Conservation (phyloP, 53 echinoderm and acorn worm species). For the Pentamera pediparva region DNA sequence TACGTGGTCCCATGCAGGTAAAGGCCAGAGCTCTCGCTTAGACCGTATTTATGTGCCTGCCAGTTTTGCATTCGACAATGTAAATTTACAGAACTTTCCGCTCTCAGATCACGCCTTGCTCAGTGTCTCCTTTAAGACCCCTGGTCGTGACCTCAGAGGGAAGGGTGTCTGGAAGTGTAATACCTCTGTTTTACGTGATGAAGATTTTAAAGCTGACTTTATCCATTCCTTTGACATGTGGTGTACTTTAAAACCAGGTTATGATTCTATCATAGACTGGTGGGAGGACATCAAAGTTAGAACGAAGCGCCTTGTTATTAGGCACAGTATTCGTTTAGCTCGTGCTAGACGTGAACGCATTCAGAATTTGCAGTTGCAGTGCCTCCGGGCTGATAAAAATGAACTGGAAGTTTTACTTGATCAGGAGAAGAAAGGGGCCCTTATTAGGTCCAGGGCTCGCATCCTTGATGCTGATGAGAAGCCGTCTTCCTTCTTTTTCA, state of each 20-base stretch:
- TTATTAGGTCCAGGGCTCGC: not conserved
- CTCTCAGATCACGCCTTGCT: not conserved
- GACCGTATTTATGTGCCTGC: not conserved
- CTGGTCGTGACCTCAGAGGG: not conserved
- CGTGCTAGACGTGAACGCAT: not conserved
- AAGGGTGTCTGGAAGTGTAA: slow-evolving; percentile 17
- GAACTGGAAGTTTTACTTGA: not conserved
- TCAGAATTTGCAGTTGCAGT: not conserved
- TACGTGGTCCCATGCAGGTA: not conserved
- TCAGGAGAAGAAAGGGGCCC: not conserved
- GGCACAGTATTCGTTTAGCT: not conserved
- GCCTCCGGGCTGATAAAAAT: not conserved
- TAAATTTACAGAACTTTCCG: not conserved
- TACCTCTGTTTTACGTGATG: not conserved
- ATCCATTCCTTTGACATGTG: not conserved
- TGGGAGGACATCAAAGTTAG: slow-evolving; percentile 9
- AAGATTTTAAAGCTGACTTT: not conserved
- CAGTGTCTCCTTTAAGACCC: not conserved
- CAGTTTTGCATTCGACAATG: not conserved
- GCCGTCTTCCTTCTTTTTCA: not conserved
- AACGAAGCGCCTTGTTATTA: not conserved
- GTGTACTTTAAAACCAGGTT: not conserved
- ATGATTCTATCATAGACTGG: not conserved
- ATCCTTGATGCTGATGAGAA: not conserved
- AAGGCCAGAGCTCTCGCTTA: not conserved